Conservation (phyloP, 1,140 invertebrate species). For the Aculops lycopersici region DNA sequence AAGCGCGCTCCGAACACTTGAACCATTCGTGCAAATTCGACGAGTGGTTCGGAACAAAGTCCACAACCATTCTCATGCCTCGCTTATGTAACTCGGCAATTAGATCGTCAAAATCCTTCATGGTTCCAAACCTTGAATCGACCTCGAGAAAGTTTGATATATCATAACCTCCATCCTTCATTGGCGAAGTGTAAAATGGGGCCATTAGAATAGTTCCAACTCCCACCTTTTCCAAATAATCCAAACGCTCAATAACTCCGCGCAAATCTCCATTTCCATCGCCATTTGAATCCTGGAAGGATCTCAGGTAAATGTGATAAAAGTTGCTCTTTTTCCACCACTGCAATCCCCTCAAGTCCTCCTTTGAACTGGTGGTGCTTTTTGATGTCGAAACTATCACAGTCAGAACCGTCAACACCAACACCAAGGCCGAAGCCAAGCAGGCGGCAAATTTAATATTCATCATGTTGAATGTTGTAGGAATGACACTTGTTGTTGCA, state of each 20-base stretch:
- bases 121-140: constrained; percentile 25
- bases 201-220: constrained; percentile 31
- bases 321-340: constrained; percentile 49
- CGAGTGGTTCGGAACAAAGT: constrained; percentile 15
- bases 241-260: constrained; percentile 7
- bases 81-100: constrained; percentile 17
- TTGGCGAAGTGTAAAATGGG: constrained; percentile 30
- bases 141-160: constrained; percentile 26
- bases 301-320: constrained; percentile 47
- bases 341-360: no score
- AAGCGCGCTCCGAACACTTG: background rate
- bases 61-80: constrained; percentile 35
- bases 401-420: no score
- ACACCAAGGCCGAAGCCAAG: no score
- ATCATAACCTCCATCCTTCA: constrained; percentile 28
- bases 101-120: constrained; percentile 22
- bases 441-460: no score
- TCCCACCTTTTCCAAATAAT: constrained; percentile 20
- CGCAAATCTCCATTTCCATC: constrained; percentile 12
- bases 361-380: no score
- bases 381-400: no score
- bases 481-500: no score
- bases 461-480: no score
- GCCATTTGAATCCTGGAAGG: constrained; percentile 34
- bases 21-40: constrained; percentile 4